Base-by-base conservation (phyloP, 2,113 vertebrate genomes). In the Dendropsophus ebraccatus region DNA sequence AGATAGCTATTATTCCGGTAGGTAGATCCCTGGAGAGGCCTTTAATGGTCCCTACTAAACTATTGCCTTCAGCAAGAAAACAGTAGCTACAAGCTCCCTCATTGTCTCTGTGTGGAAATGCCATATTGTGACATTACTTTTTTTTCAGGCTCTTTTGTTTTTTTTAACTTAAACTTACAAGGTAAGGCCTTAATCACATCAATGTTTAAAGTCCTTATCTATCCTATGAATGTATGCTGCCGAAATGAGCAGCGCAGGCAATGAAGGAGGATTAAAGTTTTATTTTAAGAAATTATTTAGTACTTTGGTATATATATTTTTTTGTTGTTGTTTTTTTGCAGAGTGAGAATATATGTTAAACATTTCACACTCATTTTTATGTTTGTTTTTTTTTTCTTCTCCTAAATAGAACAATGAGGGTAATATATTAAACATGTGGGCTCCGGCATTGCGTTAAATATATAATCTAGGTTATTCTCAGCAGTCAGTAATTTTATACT, bases 41-140 rank as follows among this genome's bases (percentile, higher is more conserved):
- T 87, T 80, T 87, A 87, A 87, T 87, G 85, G 85, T 87, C 69
- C 52, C 85, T 87, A 87, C 85, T 87, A 81, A 87, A 87, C 85
- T 87, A 81, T 87, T 81, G 77, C 85, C 78, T 81, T 81, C 62
- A 87, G 85, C 77, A 87, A 87, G 77, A 81, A 80, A 74, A 86
- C 85, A 81, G 67, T 87, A 74, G 85, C 85, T 87, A 73, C 77
- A 87, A 87, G 78, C 85, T 81, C 69, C 85, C 85, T 87, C 69
- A 41, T 81, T 74, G 67, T 74, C 85, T 74, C 37, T 81, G 65
- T 74, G 75, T 70, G 50, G 52, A 81, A 81, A 74, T 87, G 77
- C 77, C 77, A 87, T 81, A 87, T 87, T 87, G 67, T 81, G 67
- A 81, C 85, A 87, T 87, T 87, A 81, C 58, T 35, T 60, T 81